Base-by-base conservation (phyloP, 2,113 vertebrate species). In the Tupaia chinensis region DNA sequence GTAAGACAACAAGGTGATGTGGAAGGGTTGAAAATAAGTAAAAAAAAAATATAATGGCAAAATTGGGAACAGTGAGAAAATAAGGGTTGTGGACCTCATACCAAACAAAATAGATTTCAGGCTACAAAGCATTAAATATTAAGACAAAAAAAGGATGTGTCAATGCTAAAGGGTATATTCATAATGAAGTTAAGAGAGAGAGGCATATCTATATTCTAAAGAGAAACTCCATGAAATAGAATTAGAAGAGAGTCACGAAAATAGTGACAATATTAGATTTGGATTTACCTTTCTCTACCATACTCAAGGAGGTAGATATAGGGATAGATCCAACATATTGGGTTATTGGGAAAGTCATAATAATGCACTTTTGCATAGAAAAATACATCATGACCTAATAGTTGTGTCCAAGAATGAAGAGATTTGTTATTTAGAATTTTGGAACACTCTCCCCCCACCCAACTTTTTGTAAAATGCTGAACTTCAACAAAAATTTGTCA, bases 401-500 rank as follows among this genome's bases (percentile, higher is more conserved):
- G 56, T 34, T 93, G 58, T 90, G 19, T 9, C 19, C 53, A 54
- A 76, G 34, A 92, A 88, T 63, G 74, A 44, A 96, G 58, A 79
- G 14, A 63, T 19, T 7, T 85, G 22, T 65, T 65, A 81, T 91
- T 86, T 91, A 69, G 29, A 95, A 92, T 79, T 87, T 53, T 65
- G 89, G 54, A 16, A 63, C 16, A 66, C 5, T 53, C 27, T 80
- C 60, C 66, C 53, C 14, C 20, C 69, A 68, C 1, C 7, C 22
- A 53, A 29, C 23, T 72, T 74, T 92, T 65, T 20, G 13, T 32
- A 72, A 89, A 97, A 94, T n/a, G 58, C 19, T 66, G 10, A 89
- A 92, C 95, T 94, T 92, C 58, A 89, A 29, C 56, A 81, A 82
- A 92, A 89, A 70, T 34, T 9, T 94, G 44, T 27, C 70, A 44